These are phyloP conservation scores for Eupithecia dodoneata DNA, from an alignment of 2,888 invertebrate genomes.

Conservation along the genomic window DNA sequence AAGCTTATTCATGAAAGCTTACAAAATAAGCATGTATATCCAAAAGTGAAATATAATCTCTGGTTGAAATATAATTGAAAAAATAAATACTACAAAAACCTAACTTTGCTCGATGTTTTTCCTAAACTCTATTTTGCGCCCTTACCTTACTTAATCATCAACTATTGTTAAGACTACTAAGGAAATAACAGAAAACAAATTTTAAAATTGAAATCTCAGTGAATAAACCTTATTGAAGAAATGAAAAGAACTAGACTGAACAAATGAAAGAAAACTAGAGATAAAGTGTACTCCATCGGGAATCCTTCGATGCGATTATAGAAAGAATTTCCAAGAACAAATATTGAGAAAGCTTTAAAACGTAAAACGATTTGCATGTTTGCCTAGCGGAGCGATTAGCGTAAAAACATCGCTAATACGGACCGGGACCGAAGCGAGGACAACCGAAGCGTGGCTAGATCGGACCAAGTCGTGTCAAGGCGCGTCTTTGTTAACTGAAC, in stretches of 20 bases:
- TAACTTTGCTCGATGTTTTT: background rate
- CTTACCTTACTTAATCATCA: background rate
- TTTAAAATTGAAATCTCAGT: background rate
- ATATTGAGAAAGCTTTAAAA: background rate
- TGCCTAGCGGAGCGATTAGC: slow-evolving; percentile 25
- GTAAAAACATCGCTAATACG: slow-evolving; percentile 22
- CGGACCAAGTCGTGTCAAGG: background rate
- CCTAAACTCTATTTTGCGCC: background rate
- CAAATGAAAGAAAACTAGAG: background rate
- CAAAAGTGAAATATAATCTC: background rate
- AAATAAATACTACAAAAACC: background rate
- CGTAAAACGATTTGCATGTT: slow-evolving; percentile 26
- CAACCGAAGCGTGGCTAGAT: slow-evolving; percentile 36
- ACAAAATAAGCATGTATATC: no score
- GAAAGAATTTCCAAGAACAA: background rate
- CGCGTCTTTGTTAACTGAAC: background rate
- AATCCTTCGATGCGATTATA: background rate
- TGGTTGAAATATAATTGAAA: background rate
- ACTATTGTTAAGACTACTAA: background rate
- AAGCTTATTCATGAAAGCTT: no score
- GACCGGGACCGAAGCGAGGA: slow-evolving; percentile 24
- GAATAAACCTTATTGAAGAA: background rate
- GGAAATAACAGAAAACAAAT: background rate
- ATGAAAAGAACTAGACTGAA: background rate
- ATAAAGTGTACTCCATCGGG: background rate